These are phyloP conservation scores for Psittacula cyanocephala DNA, from an alignment of 2,113 vertebrate species.

Conservation along the genomic window DNA sequence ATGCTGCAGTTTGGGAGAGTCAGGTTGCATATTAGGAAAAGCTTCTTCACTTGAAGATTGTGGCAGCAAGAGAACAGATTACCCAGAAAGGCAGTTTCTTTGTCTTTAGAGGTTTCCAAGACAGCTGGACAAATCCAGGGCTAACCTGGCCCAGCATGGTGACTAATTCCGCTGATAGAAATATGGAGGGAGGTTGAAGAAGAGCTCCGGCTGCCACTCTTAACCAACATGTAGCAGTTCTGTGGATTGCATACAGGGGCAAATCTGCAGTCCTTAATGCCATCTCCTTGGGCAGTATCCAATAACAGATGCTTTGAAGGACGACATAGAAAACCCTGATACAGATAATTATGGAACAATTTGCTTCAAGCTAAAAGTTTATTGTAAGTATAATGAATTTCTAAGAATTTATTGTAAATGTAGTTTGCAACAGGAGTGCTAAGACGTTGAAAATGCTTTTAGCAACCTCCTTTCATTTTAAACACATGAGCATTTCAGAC, in stretches of 20 bases:
- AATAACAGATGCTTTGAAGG: background rate
- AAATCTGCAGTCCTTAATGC: background rate
- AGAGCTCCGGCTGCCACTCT: background rate
- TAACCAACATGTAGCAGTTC: background rate
- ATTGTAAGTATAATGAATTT: slow-evolving; percentile 2
- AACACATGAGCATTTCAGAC: background rate
- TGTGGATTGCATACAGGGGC: background rate
- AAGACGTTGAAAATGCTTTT: background rate
- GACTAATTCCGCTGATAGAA: background rate
- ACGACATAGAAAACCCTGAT: background rate
- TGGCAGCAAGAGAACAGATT: background rate
- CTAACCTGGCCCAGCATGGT: background rate
- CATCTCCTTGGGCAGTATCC: background rate
- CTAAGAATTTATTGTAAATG: background rate
- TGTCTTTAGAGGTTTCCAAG: background rate
- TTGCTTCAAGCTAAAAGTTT: background rate
- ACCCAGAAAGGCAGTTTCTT: background rate
- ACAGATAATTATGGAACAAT: background rate
- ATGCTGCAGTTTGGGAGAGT: background rate
- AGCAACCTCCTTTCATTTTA: slow-evolving; percentile 22
- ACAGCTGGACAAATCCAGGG: background rate
- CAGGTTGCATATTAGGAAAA: background rate
- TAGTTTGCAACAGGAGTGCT: background rate
- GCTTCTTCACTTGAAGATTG: background rate
- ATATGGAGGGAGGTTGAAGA: background rate